phyloP scores from a whole-genome alignment of 2,888 invertebrate genomes.

The Nipponacmea schrenckii region DNA sequence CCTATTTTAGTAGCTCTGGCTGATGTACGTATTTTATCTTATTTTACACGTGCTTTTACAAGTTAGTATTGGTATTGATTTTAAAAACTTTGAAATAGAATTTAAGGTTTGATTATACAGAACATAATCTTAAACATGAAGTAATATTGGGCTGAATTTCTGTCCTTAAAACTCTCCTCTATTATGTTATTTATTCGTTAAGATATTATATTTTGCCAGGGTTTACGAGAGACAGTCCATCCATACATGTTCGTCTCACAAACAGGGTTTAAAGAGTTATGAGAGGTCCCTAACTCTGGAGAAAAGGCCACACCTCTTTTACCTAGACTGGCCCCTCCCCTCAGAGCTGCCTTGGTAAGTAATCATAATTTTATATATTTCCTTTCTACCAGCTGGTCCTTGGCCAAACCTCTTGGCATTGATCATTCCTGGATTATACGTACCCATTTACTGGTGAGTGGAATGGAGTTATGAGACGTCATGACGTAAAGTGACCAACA shows the following conservation, averaged over 20 bases:
- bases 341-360: conserved; percentile 60
- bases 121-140: too few species aligned
- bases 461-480: not conserved
- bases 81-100: too few species aligned
- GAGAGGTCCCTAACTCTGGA: conserved; percentile 51
- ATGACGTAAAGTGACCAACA: not conserved
- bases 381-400: too few species aligned
- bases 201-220: too few species aligned
- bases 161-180: too few species aligned
- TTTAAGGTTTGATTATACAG: too few species aligned
- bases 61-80: too few species aligned
- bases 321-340: conserved; percentile 55
- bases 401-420: too few species aligned
- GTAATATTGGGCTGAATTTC: too few species aligned
- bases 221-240: conserved; percentile 63
- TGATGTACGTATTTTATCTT: conserved; percentile 52
- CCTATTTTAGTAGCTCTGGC: conserved; percentile 64
- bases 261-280: conserved; percentile 63
- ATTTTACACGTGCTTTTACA: too few species aligned
- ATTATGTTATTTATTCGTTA: too few species aligned
- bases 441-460: not conserved
- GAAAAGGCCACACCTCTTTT: conserved; percentile 57
- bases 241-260: conserved; percentile 65
- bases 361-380: not conserved
- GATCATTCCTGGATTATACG: too few species aligned